These are phyloP conservation scores for Pelmatolapia mariae DNA, from an alignment of 2,113 vertebrate genomes.

Conservation along the genomic window DNA sequence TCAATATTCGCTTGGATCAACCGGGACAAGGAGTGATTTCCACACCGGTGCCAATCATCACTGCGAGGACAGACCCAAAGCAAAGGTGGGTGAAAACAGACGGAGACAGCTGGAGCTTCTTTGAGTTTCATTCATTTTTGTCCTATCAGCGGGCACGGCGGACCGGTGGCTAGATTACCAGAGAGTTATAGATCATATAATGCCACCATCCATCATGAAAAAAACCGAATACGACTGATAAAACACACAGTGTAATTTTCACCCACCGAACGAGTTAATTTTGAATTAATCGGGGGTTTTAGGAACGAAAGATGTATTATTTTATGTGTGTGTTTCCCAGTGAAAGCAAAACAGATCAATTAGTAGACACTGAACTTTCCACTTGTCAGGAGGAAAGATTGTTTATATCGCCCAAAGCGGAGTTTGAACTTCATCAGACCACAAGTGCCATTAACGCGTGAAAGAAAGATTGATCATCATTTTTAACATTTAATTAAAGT, in stretches of 20 bases:
- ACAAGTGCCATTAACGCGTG: background rate
- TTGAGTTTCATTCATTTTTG: slow-evolving; percentile 12
- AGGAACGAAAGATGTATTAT: background rate
- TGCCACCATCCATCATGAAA: background rate
- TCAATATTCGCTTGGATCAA: background rate
- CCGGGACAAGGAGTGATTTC: slow-evolving; percentile 38
- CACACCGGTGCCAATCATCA: background rate
- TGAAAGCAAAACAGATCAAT: background rate
- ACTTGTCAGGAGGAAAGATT: background rate
- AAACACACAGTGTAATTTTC: background rate
- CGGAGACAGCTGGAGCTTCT: slow-evolving; percentile 3
- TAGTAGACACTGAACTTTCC: slow-evolving; percentile 27
- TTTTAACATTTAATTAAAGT: background rate
- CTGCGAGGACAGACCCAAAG: background rate
- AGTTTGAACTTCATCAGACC: slow-evolving; percentile 10
- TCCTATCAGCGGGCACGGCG: background rate
- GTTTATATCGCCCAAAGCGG: background rate
- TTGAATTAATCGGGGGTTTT: background rate
- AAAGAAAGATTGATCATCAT: background rate
- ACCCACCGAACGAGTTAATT: background rate
- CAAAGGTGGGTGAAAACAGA: slow-evolving; percentile 39
- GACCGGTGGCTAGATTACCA: background rate
- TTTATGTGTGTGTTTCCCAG: background rate
- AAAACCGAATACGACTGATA: rapidly evolving
- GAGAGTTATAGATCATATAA: background rate